phyloP scores from a whole-genome alignment of 2,888 invertebrate genomes.

The Coecobrya sp. region DNA sequence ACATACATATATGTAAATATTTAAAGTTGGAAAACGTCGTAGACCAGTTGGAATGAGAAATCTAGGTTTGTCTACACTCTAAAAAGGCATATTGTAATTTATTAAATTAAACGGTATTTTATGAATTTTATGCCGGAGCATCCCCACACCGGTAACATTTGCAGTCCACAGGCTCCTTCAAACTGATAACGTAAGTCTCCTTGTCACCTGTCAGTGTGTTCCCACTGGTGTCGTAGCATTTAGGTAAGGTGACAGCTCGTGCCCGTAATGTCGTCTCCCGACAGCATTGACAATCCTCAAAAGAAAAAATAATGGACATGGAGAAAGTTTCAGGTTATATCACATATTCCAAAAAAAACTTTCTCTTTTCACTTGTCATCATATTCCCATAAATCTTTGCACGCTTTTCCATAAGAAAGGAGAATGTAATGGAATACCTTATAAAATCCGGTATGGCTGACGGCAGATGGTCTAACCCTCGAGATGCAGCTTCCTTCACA shows the following conservation, averaged over 20 bases:
- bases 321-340: background rate
- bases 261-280: slow-evolving; percentile 95
- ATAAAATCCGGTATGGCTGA: slow-evolving; percentile 95
- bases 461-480: slow-evolving; percentile 96
- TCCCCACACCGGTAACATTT: slow-evolving; percentile 97
- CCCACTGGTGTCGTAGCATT: slow-evolving; percentile 97
- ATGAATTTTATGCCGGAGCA: slow-evolving; percentile 72
- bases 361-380: slow-evolving; percentile 2
- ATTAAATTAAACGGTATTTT: background rate
- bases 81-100: background rate
- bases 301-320: slow-evolving; percentile 14
- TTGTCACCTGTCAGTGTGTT: slow-evolving; percentile 91
- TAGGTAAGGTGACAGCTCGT: slow-evolving; percentile 92
- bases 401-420: background rate
- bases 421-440: slow-evolving; percentile 89
- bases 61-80: background rate
- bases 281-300: slow-evolving; percentile 96
- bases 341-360: background rate
- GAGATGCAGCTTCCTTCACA: slow-evolving; percentile 97
- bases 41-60: slow-evolving; percentile 66
- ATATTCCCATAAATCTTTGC: background rate
- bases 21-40: slow-evolving; percentile 32
- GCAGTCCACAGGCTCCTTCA: slow-evolving; percentile 96
- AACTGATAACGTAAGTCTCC: slow-evolving; percentile 93
- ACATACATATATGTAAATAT: slow-evolving; percentile 24